Evolutionary conservation across 2,797 vertebrate genomes (phyloP).

Genomic region (Babyrousa celebensis): DNA sequence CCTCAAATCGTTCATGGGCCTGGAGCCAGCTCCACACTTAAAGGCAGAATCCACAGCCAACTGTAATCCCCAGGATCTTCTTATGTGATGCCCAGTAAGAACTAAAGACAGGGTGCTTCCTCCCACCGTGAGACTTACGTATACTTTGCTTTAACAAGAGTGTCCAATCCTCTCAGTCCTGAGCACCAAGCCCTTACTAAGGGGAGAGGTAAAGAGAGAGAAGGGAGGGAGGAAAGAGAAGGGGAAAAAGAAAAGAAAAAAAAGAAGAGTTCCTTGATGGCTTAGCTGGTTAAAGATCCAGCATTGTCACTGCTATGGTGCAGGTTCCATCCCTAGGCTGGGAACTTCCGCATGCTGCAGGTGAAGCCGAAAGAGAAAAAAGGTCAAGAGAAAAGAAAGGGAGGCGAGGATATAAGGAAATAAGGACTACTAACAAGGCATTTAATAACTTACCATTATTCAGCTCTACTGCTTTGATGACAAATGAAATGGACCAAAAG

Average conservation of each 20-base stretch:
- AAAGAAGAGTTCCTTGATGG: too few relatives aligned
- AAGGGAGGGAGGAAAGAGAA: fast-evolving
- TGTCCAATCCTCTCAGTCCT: not conserved
- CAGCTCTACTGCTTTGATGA: not conserved
- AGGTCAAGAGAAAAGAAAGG: not conserved
- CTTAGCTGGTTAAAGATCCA: too few relatives aligned
- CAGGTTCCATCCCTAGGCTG: too few relatives aligned
- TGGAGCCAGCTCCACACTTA: not conserved
- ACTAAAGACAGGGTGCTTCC: not conserved
- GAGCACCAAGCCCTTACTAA: not conserved
- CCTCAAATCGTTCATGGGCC: not conserved
- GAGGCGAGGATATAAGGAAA: too few relatives aligned
- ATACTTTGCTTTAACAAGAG: not conserved
- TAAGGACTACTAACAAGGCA: not conserved
- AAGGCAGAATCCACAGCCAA: not conserved
- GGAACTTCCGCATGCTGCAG: too few relatives aligned
- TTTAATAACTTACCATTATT: not conserved
- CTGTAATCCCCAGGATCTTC: not conserved
- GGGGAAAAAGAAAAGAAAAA: fast-evolving
- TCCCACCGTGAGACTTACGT: not conserved
- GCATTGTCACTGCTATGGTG: too few relatives aligned
- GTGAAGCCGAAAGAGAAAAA: too few relatives aligned
- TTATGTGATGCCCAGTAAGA: not conserved
- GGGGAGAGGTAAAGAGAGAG: not conserved
- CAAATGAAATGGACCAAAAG: not conserved